A percentile compares a stretch with the other conserved stretches of the same genome.
phyloP scores from a whole-genome alignment of 2,113 vertebrate species.

The Pyrgilauda ruficollis region DNA sequence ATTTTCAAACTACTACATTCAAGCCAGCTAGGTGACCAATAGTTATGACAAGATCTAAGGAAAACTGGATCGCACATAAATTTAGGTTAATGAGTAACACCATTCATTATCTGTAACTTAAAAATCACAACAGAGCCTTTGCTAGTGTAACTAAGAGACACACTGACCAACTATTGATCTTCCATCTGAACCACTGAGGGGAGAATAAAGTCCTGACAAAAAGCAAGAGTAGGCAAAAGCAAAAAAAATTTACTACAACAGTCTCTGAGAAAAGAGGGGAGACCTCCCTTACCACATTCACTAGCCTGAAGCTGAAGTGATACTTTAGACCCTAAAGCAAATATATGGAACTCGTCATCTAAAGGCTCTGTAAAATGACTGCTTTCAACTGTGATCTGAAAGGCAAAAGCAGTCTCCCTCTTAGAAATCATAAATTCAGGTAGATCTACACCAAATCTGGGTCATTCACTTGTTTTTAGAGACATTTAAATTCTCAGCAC shows the following conservation, averaged over 20 bases:
- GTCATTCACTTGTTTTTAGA: not conserved
- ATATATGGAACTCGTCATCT: not conserved
- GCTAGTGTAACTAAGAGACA: not conserved
- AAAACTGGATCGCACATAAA: not conserved
- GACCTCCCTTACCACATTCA: not conserved
- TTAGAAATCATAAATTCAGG: not conserved
- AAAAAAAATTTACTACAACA: not conserved
- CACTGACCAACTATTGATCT: accelerated
- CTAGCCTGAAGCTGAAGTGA: not conserved
- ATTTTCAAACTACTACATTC: not conserved
- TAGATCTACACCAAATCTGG: not conserved
- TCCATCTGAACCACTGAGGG: not conserved
- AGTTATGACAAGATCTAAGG: not conserved
- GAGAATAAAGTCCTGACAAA: not conserved
- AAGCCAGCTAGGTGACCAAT: not conserved
- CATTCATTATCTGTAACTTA: not conserved
- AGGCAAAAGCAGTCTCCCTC: not conserved
- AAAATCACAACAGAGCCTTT: not conserved
- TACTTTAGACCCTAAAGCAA: not conserved
- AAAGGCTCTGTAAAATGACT: not conserved
- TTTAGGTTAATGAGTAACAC: not conserved
- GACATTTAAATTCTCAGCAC: not conserved
- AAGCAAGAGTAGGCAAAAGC: not conserved
- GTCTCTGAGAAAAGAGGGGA: not conserved
- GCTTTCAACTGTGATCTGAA: not conserved